Base-by-base conservation (phyloP, 1,140 invertebrate species). In the Armadillidium nasatum region DNA sequence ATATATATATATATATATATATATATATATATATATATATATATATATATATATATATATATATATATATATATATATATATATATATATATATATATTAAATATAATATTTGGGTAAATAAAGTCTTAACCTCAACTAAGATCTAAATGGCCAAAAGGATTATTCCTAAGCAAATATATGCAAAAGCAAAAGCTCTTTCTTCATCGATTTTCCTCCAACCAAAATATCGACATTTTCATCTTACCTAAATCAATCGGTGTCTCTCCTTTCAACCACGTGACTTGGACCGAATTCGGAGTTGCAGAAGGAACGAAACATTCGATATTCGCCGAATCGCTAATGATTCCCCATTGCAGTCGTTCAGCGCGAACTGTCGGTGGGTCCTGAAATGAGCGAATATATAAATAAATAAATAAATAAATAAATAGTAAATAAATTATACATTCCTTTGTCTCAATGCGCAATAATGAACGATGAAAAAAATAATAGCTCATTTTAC, bases 241-340 rank as follows among this genome's bases (percentile, higher is more conserved):
- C 76, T 76, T 46, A 81, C 80, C 77, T 13, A 81, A 66, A 67
- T 81, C 80, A 50, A 81, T 75, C 43, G 76, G 66, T 10, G 69
- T 60, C n/a, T 77, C 80, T n/a, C 68, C 50, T 19, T 81, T 77
- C 13, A 60, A 78, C 81, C 81, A 81, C 22, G 76, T 78, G 72
- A 80, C 78, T 21, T 76, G 74, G 22, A 80, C 76, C 10, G 79
- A 80, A 19, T 95, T 93, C 82, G 90, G 90, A 22, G 95, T 95
- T 76, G 97, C 91, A 21, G 94, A 92, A 82, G 92, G 90, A 6
- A 93, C 93, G 44, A 91, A 88, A 84, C 96, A 98, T 86, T 96
- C 94, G n/a, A 97, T 89, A 84, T 92, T 88, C 0, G 93, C 91
- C 6, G 89, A 90, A 82, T 93, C 92, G 0, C 92, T 92, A 80